Evolutionary conservation across 2,113 vertebrate genomes (phyloP), one percentile per base, ranked within the genome.

Genomic region (Macrotus californicus): DNA sequence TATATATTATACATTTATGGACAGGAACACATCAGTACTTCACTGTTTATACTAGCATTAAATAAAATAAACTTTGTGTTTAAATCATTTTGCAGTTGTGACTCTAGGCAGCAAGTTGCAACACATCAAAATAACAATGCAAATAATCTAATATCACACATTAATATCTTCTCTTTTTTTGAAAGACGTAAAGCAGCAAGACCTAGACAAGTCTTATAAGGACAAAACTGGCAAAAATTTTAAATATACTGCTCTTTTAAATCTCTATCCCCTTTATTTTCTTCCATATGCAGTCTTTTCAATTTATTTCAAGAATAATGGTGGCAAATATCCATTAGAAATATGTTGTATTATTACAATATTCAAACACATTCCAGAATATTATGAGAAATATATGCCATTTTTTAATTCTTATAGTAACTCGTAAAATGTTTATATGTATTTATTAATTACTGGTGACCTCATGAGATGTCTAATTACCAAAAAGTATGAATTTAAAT

Each of bases 61-160:
- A 94, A 94, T 77, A 88, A 96, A 96, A 91, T 31, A 89, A 77
- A 95, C n/a, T 41, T 82, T 80, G 26, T 26, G 7, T 87, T 97
- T 91, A 94, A 97, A 94, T 61, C 91, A 88, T 67, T 75, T 56
- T 96, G 72, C 46, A 77, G 54, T 69, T 90, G 14, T 93, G 67
- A 94, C 41, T 79, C 22, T 84, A 95, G 64, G 61, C 80, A 92
- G 91, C 56, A 88, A 70, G 90, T 43, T 82, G 52, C 43, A 94
- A 80, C 34, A 72, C 19, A 18, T 86, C 75, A 73, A 66, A 95
- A 96, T 90, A 56, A 96, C 48, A 86, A 80, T 79, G 83, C 69
- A 50, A 72, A 95, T 43, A 18, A 93, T 59, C 52, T 43, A 56
- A 31, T 69, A 41, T 73, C 70, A 97, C 72, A 87, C 34, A 41